Base-by-base conservation (phyloP, 2,888 invertebrate genomes). In the Salpingus planirostris region DNA sequence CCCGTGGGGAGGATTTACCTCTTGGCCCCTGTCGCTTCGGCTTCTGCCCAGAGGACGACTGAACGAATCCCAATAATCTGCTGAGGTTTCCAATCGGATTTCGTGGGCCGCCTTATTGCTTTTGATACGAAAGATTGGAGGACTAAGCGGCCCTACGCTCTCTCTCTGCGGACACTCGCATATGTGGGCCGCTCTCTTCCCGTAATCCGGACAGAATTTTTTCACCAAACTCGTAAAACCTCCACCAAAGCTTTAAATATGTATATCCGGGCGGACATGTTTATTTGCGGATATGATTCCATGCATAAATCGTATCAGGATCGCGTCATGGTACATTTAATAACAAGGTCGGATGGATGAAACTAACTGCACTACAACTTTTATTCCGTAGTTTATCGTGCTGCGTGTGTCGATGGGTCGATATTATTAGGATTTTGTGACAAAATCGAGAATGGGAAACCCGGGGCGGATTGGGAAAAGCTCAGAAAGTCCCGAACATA, bases 51-150 rank as follows among this genome's bases (percentile, higher is more conserved):
- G 39, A 47, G 46, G 49, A 48, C 50, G 43, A 44, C 46, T 48
- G 46, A 48, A 46, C 52, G 55, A 53, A 57, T 57, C 54, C 54
- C 52, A 54, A 55, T 58, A 58, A 58, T 58, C 57, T 55, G 55
- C 53, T 52, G 55, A 55, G 55, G 56, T 57, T 56, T 55, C 52
- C 55, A 54, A 58, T 56, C 52, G 53, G 54, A 56, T 56, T 57
- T 57, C 44, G 46, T 46, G 50, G 43, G 49, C 47, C 48, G 50
- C 52, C 57, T 57, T 56, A 57, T 55, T 55, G 54, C 51, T 41
- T 54, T 46, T 50, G 52, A 54, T 52, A 52, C 46, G 47, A 47
- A 45, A 47, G 44, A 49, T 47, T 47, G 43, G 39, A 46, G 43
- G 39, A 44, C 44, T 44, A 43, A 44, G 43, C 50, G 40, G 35